Base-by-base conservation (phyloP, 2,797 vertebrate species). In the Pseudotriccus pelzelni region DNA sequence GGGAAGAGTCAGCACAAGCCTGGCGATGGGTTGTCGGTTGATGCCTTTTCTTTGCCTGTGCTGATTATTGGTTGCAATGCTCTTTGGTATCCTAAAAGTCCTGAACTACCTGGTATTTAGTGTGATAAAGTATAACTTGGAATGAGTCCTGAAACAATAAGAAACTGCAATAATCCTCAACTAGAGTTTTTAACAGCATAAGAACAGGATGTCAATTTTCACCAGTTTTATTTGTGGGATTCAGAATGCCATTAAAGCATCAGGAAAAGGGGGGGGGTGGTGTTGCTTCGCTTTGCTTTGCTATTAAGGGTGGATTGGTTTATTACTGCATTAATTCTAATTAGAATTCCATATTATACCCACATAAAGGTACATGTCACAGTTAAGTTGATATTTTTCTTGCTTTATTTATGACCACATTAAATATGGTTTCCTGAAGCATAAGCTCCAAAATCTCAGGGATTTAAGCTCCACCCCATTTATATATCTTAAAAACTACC, bases 331-430 rank as follows among this genome's bases (percentile, higher is more conserved):
- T 94, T 95, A 84, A 94, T 97, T 97, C 95, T 96, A 97, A 96
- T 97, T 95, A 96, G 94, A 96, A 96, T 97, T 96, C 96, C 89
- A 76, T 92, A 96, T 96, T 95, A 94, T 95, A 89, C 79, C 95
- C 94, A 95, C 92, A 97, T 96, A 94, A 96, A 97, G 92, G 94
- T 94, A 89, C 58, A 78, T 81, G 92, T 83, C 60, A 44, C 89
- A 93, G 78, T 95, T 94, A 95, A 95, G 84, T 73, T 93, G 86
- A 89, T 95, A 94, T 96, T 97, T 96, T 96, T 95, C 84, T 97
- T 96, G 82, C 87, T 96, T 97, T 96, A 97, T 97, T 97, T 97
- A 97, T 91, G 96, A 84, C 91, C 92, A 96, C 94, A 96, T 96
- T 95, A 97, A 97, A 82, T 92, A 95, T 74, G 93, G 94, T 92